Percentiles rank a stretch among this genome's conserved stretches.
These are phyloP conservation scores for Hirtodrosophila cameraria DNA, from an alignment of 2,888 invertebrate genomes.

Conservation along the genomic window DNA sequence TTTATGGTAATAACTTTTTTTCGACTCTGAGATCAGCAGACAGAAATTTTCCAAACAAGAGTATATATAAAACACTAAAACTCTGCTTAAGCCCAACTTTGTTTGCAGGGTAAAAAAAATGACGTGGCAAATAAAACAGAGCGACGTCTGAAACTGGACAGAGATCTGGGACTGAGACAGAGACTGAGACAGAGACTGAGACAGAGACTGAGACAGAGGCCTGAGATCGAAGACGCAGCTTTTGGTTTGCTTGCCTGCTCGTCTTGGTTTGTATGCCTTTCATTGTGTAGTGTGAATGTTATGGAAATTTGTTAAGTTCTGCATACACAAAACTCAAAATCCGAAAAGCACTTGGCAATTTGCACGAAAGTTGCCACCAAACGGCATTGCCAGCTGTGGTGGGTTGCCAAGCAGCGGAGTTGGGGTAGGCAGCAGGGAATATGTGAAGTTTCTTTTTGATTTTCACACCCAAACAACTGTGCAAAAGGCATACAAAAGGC, in stretches of 20 bases:
- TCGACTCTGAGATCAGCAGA: no score
- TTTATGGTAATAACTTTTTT: no score
- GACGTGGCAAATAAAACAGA: conserved; percentile 76
- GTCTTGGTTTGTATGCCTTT: conserved; percentile 47
- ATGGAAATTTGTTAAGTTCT: conserved; percentile 79
- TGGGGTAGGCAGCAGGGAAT: conserved; percentile 13
- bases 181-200: conserved; percentile 1
- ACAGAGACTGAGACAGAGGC: conserved; percentile 16
- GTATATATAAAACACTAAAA: no score
- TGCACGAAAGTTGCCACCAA: conserved; percentile 70
- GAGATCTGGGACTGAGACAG: conserved; percentile 38
- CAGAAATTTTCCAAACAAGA: no score
- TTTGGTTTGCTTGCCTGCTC: conserved; percentile 38
- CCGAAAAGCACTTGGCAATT: conserved; percentile 68
- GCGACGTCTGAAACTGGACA: conserved; percentile 62
- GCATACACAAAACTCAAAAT: conserved; percentile 65
- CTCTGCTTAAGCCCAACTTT: neutral
- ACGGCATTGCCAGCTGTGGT: conserved; percentile 48
- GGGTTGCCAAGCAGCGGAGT: no score
- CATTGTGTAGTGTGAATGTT: conserved; percentile 77
- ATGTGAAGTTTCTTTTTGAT: conserved; percentile 67
- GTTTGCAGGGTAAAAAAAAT: conserved; percentile 51
- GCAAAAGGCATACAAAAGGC: conserved; percentile 57
- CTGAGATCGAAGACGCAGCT: conserved; percentile 54
- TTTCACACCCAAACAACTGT: conserved; percentile 73